Evolutionary conservation across 2,113 vertebrate species (phyloP).

Genomic region (Piprites chloris): DNA sequence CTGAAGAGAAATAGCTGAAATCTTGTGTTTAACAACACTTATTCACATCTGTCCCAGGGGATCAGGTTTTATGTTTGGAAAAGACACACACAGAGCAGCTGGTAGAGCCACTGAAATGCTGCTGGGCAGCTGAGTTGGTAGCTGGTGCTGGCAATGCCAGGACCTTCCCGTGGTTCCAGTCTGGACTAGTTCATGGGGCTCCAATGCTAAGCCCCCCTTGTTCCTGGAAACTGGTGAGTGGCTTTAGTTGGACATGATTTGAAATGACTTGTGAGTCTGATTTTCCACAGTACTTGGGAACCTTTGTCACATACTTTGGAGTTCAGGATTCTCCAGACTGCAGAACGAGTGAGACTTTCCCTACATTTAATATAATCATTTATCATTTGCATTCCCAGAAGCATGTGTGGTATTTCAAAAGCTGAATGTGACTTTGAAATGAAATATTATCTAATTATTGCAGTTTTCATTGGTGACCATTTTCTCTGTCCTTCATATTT

Average conservation of each 20-base stretch:
- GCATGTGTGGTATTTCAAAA: not conserved
- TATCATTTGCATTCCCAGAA: not conserved
- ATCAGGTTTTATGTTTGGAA: not conserved
- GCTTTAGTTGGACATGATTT: not conserved
- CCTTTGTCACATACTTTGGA: not conserved
- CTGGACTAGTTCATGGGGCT: not conserved
- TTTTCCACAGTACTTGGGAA: not conserved
- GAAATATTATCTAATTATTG: not conserved
- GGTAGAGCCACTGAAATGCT: not conserved
- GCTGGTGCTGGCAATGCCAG: not conserved
- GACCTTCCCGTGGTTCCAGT: not conserved
- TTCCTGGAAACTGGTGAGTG: not conserved
- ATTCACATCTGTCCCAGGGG: not conserved
- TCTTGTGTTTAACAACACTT: not conserved
- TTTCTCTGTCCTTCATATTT: not conserved
- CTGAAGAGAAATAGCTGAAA: not conserved
- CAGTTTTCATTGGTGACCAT: not conserved
- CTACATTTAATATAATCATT: not conserved
- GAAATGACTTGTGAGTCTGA: not conserved
- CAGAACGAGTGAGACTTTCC: not conserved
- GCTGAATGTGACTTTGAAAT: not conserved
- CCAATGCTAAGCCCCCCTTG: not conserved
- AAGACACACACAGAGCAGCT: not conserved
- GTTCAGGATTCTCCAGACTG: not conserved
- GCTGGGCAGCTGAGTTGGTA: not conserved